phyloP scores from a whole-genome alignment of 2,113 vertebrate genomes.

The Morone saxatilis region DNA sequence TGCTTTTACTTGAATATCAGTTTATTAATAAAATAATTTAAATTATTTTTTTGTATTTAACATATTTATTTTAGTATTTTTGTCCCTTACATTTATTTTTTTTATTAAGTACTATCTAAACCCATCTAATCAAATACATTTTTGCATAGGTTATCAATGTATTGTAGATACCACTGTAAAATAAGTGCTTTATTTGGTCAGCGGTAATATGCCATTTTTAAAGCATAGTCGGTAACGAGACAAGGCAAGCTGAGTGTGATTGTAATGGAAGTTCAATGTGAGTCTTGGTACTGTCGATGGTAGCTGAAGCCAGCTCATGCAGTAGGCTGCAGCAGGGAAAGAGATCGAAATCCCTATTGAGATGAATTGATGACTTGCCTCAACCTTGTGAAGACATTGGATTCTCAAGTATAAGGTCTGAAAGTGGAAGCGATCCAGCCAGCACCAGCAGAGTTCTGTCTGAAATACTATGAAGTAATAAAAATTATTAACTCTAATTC shows the following conservation, averaged over 20 bases:
- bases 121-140: neutral
- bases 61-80: neutral
- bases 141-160: neutral
- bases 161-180: neutral
- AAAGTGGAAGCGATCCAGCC: neutral
- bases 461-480: conserved; percentile 14
- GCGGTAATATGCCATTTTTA: neutral
- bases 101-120: neutral
- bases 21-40: no score
- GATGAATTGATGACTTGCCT: conserved; percentile 16
- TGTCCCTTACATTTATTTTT: no score
- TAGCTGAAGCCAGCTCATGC: neutral
- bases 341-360: neutral
- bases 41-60: neutral
- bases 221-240: neutral
- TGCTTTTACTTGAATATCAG: no score
- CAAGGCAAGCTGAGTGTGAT: neutral
- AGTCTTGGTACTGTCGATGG: neutral
- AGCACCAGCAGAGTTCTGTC: neutral
- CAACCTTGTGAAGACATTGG: neutral
- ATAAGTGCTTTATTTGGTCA: neutral
- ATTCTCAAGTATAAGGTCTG: neutral
- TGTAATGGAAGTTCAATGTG: conserved; percentile 19
- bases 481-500: neutral
- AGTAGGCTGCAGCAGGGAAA: neutral